Percentiles rank a stretch among this genome's conserved stretches.
Evolutionary conservation across 2,888 invertebrate genomes (phyloP).

Genomic region (Pollenia labialis): DNA sequence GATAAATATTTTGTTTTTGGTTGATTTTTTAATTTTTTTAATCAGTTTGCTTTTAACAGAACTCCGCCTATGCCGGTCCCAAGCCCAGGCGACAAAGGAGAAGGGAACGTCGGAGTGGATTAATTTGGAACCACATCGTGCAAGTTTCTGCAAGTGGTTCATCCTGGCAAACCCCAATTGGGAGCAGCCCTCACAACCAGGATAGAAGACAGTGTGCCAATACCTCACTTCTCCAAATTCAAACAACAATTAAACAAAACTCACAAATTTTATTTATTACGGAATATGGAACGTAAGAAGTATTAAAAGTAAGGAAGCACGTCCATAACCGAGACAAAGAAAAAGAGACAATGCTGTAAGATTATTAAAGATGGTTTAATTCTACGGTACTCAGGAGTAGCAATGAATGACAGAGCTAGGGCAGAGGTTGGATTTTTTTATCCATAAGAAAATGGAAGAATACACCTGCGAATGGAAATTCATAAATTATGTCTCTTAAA

Average conservation of each 20-base stretch:
- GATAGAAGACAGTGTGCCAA: neutral
- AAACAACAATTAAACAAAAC: neutral
- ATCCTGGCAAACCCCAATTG: neutral
- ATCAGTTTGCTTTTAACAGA: too few species aligned
- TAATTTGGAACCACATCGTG: neutral
- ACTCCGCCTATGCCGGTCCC: too few species aligned
- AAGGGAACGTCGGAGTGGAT: too few species aligned
- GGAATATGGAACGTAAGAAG: neutral
- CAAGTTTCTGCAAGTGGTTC: conserved; percentile 11
- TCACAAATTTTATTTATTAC: neutral
- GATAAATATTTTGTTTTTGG: too few species aligned
- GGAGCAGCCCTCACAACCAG: neutral
- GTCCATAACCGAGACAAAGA: too few species aligned
- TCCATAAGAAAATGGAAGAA: neutral
- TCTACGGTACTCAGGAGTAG: too few species aligned
- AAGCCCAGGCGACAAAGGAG: neutral
- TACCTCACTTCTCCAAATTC: neutral
- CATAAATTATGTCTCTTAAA: neutral
- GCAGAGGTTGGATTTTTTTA: too few species aligned
- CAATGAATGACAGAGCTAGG: too few species aligned
- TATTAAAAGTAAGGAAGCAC: neutral
- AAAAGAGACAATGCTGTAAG: too few species aligned
- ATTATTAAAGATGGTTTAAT: too few species aligned
- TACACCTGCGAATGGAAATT: neutral
- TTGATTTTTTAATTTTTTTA: too few species aligned